Conservation (phyloP, 2,888 invertebrate species). For the Orthosia incerta region DNA sequence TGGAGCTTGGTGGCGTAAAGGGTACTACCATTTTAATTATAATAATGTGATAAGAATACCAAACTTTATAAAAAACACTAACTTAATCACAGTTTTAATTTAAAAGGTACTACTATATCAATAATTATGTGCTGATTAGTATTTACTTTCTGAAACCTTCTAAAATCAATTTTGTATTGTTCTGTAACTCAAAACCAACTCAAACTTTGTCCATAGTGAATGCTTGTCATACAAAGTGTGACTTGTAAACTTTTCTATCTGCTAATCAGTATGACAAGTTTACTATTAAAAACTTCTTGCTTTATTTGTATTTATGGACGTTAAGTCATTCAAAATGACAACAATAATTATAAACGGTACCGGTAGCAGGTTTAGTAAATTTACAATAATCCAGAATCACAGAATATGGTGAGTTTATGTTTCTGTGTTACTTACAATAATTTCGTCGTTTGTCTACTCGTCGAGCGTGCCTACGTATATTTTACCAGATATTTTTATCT, state of each 20-base stretch:
- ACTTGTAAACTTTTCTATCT: constrained; percentile 37
- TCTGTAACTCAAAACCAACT: constrained; percentile 9
- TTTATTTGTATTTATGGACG: constrained; percentile 57
- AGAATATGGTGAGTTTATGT: constrained; percentile 60
- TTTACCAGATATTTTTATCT: constrained; percentile 28
- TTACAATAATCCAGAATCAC: constrained; percentile 33
- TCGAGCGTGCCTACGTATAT: constrained; percentile 40
- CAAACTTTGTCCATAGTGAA: constrained; percentile 14
- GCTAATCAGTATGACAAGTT: constrained; percentile 26
- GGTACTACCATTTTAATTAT: constrained; percentile 5
- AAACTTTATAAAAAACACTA: constrained; percentile 14
- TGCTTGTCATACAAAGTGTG: constrained; percentile 34
- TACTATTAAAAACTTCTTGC: constrained; percentile 52
- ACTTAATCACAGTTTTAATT: constrained; percentile 7
- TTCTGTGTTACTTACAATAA: constrained; percentile 50
- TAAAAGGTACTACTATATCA: not conserved
- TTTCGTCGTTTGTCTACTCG: constrained; percentile 45
- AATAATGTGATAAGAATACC: constrained; percentile 13
- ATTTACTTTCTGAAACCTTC: not conserved
- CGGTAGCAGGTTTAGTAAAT: constrained; percentile 27
- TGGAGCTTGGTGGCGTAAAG: constrained; percentile 16
- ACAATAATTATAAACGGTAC: constrained; percentile 41
- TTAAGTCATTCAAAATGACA: constrained; percentile 53
- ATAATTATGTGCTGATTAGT: not conserved
- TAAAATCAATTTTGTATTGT: not conserved